phyloP scores from a whole-genome alignment of 2,888 invertebrate species.

The Ganaspis brasiliensis region DNA sequence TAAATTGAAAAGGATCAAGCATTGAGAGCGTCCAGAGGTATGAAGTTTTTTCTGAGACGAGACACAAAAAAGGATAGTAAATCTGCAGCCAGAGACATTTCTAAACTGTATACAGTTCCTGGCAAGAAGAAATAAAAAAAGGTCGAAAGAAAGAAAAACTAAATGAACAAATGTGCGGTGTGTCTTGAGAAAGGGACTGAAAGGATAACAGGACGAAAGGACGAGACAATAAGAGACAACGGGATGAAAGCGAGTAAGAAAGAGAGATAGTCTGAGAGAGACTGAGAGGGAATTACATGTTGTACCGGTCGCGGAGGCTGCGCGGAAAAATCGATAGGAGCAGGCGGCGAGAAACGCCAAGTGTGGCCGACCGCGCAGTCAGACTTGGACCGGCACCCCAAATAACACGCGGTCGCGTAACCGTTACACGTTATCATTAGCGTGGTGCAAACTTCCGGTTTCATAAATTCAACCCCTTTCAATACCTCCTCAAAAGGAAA shows the following conservation, averaged over 20 bases:
- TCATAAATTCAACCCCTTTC: neutral
- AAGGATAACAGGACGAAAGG: slow-evolving; percentile 39
- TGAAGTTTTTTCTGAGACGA: neutral
- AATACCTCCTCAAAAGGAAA: no score
- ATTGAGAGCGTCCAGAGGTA: neutral
- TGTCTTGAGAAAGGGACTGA: slow-evolving; percentile 25
- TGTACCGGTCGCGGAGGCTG: slow-evolving; percentile 75
- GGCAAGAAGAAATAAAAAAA: neutral
- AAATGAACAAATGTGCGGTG: slow-evolving; percentile 12
- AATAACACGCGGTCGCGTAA: slow-evolving; percentile 69
- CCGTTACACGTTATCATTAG: slow-evolving; percentile 50
- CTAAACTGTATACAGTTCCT: neutral
- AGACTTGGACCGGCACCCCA: slow-evolving; percentile 76
- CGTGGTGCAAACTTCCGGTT: slow-evolving; percentile 47
- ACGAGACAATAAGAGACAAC: slow-evolving; percentile 7
- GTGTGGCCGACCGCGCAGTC: slow-evolving; percentile 75
- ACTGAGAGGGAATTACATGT: slow-evolving; percentile 34
- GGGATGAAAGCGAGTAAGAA: slow-evolving; percentile 51
- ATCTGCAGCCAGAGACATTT: slow-evolving; percentile 12
- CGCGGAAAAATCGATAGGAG: slow-evolving; percentile 79
- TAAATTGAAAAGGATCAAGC: neutral
- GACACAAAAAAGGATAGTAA: neutral
- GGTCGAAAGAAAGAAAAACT: neutral
- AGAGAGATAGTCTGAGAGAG: slow-evolving; percentile 36
- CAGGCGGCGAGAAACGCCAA: slow-evolving; percentile 70